Evolutionary conservation across 2,888 invertebrate genomes (phyloP).

Genomic region (Marasmarcha lunaedactyla): DNA sequence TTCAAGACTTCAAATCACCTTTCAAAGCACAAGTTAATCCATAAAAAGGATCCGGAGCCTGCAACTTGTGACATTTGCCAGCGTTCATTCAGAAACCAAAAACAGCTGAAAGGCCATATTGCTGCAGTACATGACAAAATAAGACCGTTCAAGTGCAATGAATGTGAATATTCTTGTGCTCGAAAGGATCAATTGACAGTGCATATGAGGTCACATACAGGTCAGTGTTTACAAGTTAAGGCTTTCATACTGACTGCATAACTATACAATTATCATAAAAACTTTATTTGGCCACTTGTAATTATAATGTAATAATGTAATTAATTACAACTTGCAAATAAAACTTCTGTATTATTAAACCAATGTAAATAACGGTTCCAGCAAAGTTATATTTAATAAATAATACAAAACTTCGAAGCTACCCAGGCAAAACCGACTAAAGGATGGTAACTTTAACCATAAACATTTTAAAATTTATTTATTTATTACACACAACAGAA

Average conservation of each 20-base stretch:
- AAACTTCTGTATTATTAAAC: background rate
- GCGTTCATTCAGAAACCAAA: constrained; percentile 64
- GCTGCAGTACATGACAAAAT: constrained; percentile 76
- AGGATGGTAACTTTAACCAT: too few relatives aligned
- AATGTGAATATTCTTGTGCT: constrained; percentile 76
- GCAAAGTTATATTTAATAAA: too few relatives aligned
- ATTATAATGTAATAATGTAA: too few relatives aligned
- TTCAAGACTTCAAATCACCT: constrained; percentile 86
- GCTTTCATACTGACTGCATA: too few relatives aligned
- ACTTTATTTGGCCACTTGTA: too few relatives aligned
- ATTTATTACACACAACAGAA: too few relatives aligned
- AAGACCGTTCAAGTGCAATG: constrained; percentile 75
- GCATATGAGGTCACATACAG: constrained; percentile 79
- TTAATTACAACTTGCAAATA: background rate
- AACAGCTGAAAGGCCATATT: constrained; percentile 65
- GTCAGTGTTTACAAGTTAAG: constrained; percentile 40
- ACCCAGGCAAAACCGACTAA: too few relatives aligned
- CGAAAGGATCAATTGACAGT: constrained; percentile 75
- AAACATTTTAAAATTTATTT: too few relatives aligned
- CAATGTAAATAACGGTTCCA: too few relatives aligned
- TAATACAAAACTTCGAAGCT: too few relatives aligned
- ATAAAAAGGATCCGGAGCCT: constrained; percentile 44
- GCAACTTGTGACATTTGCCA: constrained; percentile 71
- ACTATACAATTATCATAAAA: too few relatives aligned
- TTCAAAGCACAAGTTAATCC: constrained; percentile 78